Conservation (phyloP, 1,140 invertebrate species). For the Atopsyche davidsoni region DNA sequence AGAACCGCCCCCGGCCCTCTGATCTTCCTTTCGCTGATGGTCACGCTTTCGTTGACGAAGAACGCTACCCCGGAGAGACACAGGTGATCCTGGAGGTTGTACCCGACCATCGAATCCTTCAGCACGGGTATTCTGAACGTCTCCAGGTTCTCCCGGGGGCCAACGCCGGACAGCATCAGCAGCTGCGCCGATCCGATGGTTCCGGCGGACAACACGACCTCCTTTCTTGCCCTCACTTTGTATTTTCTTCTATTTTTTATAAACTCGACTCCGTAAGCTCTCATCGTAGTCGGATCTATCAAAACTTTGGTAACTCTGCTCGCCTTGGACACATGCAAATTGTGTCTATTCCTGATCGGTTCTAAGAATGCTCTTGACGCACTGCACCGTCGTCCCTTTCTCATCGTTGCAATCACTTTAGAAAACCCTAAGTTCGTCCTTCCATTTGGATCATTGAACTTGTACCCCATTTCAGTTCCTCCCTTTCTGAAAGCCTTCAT, state of each 20-base stretch:
- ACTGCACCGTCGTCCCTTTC: constrained; percentile 63
- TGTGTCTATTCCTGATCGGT: constrained; percentile 54
- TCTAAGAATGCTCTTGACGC: constrained; percentile 63
- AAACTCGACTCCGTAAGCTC: constrained; percentile 62
- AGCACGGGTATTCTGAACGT: constrained; percentile 49
- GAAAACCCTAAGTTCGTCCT: constrained; percentile 57
- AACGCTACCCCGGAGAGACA: constrained; percentile 64
- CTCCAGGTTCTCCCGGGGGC: constrained; percentile 50
- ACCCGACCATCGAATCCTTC: constrained; percentile 67
- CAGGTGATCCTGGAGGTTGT: constrained; percentile 75
- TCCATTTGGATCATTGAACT: constrained; percentile 59
- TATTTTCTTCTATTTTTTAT: constrained; percentile 48
- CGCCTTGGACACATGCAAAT: constrained; percentile 64
- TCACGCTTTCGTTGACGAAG: constrained; percentile 56
- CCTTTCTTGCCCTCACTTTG: constrained; percentile 41
- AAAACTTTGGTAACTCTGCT: constrained; percentile 62
- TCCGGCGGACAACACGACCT: constrained; percentile 66
- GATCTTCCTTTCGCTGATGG: constrained; percentile 45
- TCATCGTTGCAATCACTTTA: constrained; percentile 63
- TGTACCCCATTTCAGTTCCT: constrained; percentile 64
- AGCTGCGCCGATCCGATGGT: constrained; percentile 67
- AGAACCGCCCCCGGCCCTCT: constrained; percentile 48
- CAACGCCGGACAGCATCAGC: constrained; percentile 65
- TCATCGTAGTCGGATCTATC: constrained; percentile 54
- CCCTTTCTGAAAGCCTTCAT: constrained; percentile 59